Percentiles rank a stretch among this genome's conserved stretches.
phyloP scores from a whole-genome alignment of 2,797 vertebrate genomes.

The Amblyraja radiata region DNA sequence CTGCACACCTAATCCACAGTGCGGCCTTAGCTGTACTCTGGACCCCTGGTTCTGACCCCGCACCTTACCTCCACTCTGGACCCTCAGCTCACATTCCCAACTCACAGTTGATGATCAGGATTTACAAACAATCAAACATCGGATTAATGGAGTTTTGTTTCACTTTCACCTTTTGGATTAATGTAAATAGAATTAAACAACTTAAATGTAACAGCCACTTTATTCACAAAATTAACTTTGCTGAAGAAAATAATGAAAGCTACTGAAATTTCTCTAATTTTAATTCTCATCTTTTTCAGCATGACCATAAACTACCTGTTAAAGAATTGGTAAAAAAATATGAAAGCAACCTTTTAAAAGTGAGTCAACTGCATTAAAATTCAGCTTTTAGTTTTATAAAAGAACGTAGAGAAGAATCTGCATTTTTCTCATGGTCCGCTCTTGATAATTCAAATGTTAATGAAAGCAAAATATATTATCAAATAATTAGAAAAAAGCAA shows the following conservation, averaged over 20 bases:
- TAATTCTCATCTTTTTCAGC: conserved; percentile 47
- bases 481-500: background rate
- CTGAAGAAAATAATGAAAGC: background rate
- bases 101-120: no score
- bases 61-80: no score
- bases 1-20: no score
- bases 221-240: background rate
- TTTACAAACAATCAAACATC: no score
- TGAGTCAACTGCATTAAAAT: conserved; percentile 49
- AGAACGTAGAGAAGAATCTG: background rate
- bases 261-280: background rate
- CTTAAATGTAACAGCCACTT: background rate
- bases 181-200: background rate
- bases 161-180: background rate
- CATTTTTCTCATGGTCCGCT: background rate
- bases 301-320: conserved; percentile 61
- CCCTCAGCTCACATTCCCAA: no score
- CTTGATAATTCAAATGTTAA: conserved; percentile 1
- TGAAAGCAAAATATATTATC: background rate
- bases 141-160: no score
- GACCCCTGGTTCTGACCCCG: no score
- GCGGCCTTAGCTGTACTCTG: no score
- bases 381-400: background rate
- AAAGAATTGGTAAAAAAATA: conserved; percentile 62
- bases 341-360: conserved; percentile 51